Base-by-base conservation (phyloP, 1,140 invertebrate genomes). In the Bombus picipes region DNA sequence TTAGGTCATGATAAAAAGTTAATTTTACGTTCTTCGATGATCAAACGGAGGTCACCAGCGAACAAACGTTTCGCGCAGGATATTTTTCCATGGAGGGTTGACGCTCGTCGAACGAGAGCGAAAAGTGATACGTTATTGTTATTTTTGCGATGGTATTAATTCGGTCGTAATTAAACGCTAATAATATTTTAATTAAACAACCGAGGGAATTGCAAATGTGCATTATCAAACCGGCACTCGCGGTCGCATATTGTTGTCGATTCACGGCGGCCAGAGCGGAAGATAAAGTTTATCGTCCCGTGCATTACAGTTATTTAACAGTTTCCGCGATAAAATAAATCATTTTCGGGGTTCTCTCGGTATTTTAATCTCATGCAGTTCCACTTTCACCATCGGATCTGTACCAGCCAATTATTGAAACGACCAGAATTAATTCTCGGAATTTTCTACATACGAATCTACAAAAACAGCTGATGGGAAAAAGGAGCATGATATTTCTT, bases 161-260 rank as follows among this genome's bases (percentile, higher is more conserved):
- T 25, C 65, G 43, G 15, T 77, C 41, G 43, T 34, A 57, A 79
- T 57, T 70, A 71, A 70, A 37, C 47, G 75, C 43, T 57, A 79
- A 84, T 84, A 84, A 79, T 72, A 72, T 84, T 84, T 84, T 84
- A 79, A 70, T 84, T 79, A 79, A 79, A 66, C 37, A 59, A 53
- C 39, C 10, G 22, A 9, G 37, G 37, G 15, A 71, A 84, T 62
- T 62, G 82, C 72, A 79, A 84, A 79, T 76, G 82, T 37, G 68
- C 68, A 76, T 83, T 68, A n/a, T 47, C 81, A 53, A 68, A n/a
- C 43, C 13, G 53, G 18, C 18, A 18, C 28, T 39, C 34, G 4
- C 0, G 37, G 28, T 10, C 12, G 34, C 25, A 37, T 62, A 62
- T 41, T 77, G 75, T 77, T 47, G n/a, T 37, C 25, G 65, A 39